Evolutionary conservation across 2,888 invertebrate species (phyloP).

Genomic region (Tenodera sinensis): DNA sequence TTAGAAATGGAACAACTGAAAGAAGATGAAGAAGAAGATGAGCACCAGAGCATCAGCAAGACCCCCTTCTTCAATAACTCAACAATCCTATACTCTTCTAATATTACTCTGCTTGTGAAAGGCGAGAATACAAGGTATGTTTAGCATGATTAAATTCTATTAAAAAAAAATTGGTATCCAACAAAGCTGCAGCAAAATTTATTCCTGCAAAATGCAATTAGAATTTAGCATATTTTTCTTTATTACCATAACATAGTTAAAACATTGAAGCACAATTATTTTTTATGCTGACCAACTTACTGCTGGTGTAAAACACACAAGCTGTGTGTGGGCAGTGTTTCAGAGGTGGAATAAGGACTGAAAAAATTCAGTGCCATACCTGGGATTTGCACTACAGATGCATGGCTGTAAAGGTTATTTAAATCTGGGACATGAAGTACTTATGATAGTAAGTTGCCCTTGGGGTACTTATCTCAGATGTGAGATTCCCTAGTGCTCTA

Average conservation of each 20-base stretch:
- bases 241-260: not conserved
- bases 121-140: not conserved
- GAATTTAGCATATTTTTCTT: not conserved
- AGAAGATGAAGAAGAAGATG: not conserved
- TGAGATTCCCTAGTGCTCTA: too few relatives aligned
- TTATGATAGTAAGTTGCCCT: too few relatives aligned
- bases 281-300: too few relatives aligned
- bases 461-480: too few relatives aligned
- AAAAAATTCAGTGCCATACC: too few relatives aligned
- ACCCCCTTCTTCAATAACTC: not conserved
- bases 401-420: too few relatives aligned
- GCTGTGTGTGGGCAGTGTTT: too few relatives aligned
- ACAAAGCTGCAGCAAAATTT: not conserved
- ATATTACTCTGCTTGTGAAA: not conserved
- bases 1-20: not conserved
- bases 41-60: not conserved
- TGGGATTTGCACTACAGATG: too few relatives aligned
- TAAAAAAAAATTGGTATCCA: not conserved
- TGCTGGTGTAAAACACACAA: too few relatives aligned
- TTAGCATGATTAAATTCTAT: not conserved
- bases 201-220: not conserved
- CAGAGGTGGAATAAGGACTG: too few relatives aligned
- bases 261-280: not conserved
- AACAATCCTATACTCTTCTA: not conserved
- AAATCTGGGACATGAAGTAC: too few relatives aligned